phyloP scores from a whole-genome alignment of 2,888 invertebrate genomes.

The Epinotia brunnichana region DNA sequence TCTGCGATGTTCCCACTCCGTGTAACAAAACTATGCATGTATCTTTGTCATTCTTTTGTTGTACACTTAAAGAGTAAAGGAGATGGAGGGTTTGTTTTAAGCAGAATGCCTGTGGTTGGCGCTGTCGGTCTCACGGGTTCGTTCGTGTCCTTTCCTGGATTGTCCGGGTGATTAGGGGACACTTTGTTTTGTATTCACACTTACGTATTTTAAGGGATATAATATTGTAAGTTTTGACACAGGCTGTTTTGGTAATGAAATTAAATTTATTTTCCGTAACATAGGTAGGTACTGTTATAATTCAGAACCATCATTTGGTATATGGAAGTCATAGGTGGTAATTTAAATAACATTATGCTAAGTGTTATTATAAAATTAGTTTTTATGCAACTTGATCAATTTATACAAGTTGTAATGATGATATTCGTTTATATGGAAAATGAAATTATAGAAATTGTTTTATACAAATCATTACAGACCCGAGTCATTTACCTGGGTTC shows the following conservation, averaged over 20 bases:
- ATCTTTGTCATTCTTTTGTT: not conserved
- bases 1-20: conserved; percentile 13
- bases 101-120: conserved; percentile 15
- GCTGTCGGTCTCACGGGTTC: conserved; percentile 21
- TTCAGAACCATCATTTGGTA: too few species aligned
- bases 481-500: not conserved
- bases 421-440: too few species aligned
- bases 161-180: conserved; percentile 8
- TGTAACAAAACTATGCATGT: not conserved
- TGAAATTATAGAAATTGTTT: too few species aligned
- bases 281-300: too few species aligned
- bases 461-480: too few species aligned
- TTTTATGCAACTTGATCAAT: too few species aligned
- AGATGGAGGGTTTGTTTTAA: conserved; percentile 9
- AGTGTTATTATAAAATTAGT: too few species aligned
- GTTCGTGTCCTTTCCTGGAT: not conserved
- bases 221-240: not conserved
- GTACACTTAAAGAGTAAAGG: not conserved
- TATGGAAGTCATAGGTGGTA: too few species aligned
- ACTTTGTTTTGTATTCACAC: conserved; percentile 12
- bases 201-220: not conserved
- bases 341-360: too few species aligned
- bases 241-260: too few species aligned
- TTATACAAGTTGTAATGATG: too few species aligned
- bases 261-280: too few species aligned